Conservation (phyloP, 2,113 vertebrate species). For the Engraulis encrasicolus region DNA sequence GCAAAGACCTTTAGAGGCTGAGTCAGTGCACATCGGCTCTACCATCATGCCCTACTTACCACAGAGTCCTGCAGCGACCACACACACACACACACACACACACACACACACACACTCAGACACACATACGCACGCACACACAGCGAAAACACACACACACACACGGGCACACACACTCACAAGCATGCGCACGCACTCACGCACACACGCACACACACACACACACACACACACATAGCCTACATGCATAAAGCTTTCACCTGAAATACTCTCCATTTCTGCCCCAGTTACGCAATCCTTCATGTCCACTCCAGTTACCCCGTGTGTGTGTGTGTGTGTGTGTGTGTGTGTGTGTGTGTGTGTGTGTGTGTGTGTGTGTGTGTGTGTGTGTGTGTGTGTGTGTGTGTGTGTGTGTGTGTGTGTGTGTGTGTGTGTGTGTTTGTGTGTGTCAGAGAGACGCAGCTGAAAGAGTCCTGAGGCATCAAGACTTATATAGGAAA, state of each 20-base stretch:
- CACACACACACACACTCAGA: neutral
- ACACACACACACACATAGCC: too few species aligned
- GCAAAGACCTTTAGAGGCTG: neutral
- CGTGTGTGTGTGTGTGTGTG: too few species aligned
- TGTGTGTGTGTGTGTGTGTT: too few species aligned
- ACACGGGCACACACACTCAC: too few species aligned
- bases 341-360: neutral
- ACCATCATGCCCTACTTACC: neutral
- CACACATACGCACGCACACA: too few species aligned
- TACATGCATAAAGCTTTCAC: neutral
- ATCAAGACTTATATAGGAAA: neutral
- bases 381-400: too few species aligned
- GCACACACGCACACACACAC: too few species aligned
- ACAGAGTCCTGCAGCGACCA: neutral
- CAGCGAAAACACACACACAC: too few species aligned
- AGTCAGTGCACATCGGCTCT: neutral
- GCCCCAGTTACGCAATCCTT: conserved; percentile 2
- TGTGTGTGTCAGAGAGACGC: too few species aligned
- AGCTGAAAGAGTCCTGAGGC: neutral
- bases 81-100: neutral
- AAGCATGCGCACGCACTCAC: too few species aligned
- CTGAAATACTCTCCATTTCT: neutral
- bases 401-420: too few species aligned
- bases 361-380: neutral
- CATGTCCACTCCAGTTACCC: conserved; percentile 3